Evolutionary conservation across 2,113 vertebrate species (phyloP).

Genomic region (Dasyurus viverrinus): DNA sequence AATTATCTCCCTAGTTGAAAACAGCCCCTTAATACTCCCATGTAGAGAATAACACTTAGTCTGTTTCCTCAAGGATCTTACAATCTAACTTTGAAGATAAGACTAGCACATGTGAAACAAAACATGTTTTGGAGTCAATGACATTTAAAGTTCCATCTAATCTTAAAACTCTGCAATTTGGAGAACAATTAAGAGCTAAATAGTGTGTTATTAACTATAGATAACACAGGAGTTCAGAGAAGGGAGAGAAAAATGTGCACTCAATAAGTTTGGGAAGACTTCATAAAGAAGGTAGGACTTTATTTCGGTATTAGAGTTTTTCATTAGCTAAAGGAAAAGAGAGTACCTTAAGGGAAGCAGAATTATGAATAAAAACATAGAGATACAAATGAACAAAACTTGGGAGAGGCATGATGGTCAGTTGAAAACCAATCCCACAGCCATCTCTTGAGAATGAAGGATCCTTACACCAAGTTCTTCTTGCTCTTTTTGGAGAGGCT

Average conservation of each 20-base stretch:
- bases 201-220: too few species aligned
- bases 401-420: background rate
- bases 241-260: too few species aligned
- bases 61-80: background rate
- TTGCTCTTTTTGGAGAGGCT: background rate
- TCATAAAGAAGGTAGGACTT: too few species aligned
- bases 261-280: too few species aligned
- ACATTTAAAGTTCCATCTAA: background rate
- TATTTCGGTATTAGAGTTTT: too few species aligned
- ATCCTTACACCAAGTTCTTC: background rate
- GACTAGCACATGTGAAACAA: background rate
- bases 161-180: background rate
- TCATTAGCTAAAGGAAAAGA: too few species aligned
- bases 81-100: background rate
- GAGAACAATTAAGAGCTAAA: background rate
- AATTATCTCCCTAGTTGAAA: background rate
- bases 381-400: background rate
- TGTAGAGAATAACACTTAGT: background rate
- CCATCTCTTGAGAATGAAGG: background rate
- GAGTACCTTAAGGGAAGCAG: background rate
- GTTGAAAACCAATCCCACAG: background rate
- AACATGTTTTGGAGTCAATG: background rate
- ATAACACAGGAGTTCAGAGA: too few species aligned
- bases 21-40: background rate
- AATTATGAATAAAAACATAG: too few species aligned